These are phyloP conservation scores for Pavo muticus DNA, from an alignment of 2,113 vertebrate species.

Conservation along the genomic window DNA sequence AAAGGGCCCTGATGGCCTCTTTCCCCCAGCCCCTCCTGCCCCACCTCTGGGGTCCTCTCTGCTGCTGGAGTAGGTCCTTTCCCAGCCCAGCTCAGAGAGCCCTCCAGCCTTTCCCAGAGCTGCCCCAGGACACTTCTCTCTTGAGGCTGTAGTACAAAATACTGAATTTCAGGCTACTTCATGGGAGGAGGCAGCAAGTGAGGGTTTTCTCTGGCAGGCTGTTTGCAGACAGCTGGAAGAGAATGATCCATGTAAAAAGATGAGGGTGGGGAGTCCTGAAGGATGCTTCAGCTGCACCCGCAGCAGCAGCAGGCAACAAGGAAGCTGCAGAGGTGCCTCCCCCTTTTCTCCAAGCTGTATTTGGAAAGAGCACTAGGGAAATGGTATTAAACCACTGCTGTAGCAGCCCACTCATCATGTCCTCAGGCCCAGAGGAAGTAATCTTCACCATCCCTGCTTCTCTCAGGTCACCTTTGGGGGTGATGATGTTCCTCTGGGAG, in stretches of 20 bases:
- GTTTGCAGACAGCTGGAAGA: not conserved
- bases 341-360: not conserved
- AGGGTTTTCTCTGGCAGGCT: not conserved
- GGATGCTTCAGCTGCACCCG: not conserved
- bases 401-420: rapidly evolving
- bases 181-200: not conserved
- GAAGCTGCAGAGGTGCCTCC: not conserved
- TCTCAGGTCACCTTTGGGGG: not conserved
- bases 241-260: not conserved
- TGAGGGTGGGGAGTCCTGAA: not conserved
- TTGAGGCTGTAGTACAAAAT: not conserved
- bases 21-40: not conserved
- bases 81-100: not conserved
- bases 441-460: not conserved
- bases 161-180: not conserved
- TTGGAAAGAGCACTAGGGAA: not conserved
- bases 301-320: not conserved
- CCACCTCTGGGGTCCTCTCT: not conserved
- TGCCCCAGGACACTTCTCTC: too few relatives aligned
- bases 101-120: not conserved
- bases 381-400: not conserved
- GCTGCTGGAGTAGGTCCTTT: not conserved
- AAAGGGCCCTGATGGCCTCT: not conserved
- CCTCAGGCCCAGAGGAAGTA: not conserved
- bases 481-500: not conserved